A percentile compares a stretch with the other conserved stretches of the same genome.
phyloP scores from a whole-genome alignment of 1,140 invertebrate genomes.

The Brachystomella parvula region DNA sequence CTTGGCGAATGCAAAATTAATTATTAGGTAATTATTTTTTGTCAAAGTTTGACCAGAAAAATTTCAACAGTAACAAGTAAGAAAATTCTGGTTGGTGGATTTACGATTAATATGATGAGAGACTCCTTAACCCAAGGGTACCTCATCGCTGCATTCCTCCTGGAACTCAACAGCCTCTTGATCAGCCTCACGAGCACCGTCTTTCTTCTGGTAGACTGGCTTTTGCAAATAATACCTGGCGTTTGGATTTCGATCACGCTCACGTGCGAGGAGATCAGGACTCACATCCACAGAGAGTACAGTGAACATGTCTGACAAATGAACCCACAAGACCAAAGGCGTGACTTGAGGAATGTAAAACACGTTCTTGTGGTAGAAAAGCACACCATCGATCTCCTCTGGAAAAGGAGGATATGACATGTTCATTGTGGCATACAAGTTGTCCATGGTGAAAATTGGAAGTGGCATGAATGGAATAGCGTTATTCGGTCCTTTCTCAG shows the following conservation, averaged over 20 bases:
- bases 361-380: constrained; percentile 72
- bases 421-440: constrained; percentile 34
- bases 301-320: neutral
- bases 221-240: neutral
- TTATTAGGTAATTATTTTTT: too few species aligned
- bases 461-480: constrained; percentile 48
- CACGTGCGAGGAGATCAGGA: neutral
- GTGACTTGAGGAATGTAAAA: constrained; percentile 68
- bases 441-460: constrained; percentile 44
- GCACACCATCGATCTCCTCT: constrained; percentile 58
- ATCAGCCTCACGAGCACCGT: neutral
- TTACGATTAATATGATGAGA: too few species aligned
- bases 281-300: neutral
- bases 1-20: too few species aligned
- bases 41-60: too few species aligned
- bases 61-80: too few species aligned
- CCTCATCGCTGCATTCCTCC: neutral
- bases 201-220: neutral
- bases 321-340: constrained; percentile 51
- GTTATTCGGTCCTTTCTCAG: constrained; percentile 44
- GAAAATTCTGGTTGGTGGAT: too few species aligned
- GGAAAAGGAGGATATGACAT: constrained; percentile 31
- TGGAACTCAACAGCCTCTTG: neutral
- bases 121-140: constrained; percentile 3
- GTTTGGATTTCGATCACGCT: neutral